Percentiles rank a stretch among this genome's conserved stretches.
These are phyloP conservation scores for Sminthurides bifidus DNA, from an alignment of 1,140 invertebrate genomes.

Conservation along the genomic window DNA sequence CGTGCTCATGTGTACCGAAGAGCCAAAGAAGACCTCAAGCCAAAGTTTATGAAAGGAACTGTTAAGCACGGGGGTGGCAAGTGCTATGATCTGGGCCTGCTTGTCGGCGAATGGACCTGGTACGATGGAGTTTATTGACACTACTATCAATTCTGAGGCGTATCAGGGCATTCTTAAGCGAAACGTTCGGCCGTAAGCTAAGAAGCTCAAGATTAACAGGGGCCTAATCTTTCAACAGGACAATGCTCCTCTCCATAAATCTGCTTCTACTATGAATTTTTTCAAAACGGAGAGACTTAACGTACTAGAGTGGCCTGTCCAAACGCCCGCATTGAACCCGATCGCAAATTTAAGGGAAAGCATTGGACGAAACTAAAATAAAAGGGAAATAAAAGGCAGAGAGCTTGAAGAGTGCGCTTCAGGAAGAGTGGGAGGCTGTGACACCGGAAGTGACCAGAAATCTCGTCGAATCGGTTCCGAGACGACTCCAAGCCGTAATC, in stretches of 20 bases:
- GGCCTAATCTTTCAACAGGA: slow-evolving; percentile 33
- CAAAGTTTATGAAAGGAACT: slow-evolving; percentile 18
- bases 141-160: slow-evolving; percentile 33
- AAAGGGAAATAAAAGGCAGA: background rate
- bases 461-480: slow-evolving; percentile 29
- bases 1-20: slow-evolving; percentile 27
- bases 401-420: slow-evolving; percentile 35
- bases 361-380: background rate
- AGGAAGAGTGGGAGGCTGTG: slow-evolving; percentile 34
- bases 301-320: slow-evolving; percentile 33
- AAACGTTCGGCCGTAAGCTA: slow-evolving; percentile 26
- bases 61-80: slow-evolving; percentile 35
- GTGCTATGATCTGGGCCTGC: slow-evolving; percentile 36
- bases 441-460: slow-evolving; percentile 18
- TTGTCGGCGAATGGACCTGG: slow-evolving; percentile 33
- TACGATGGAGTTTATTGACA: slow-evolving; percentile 33
- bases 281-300: slow-evolving; percentile 29
- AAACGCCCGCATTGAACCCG: slow-evolving; percentile 36
- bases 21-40: slow-evolving; percentile 13
- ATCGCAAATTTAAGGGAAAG: slow-evolving; percentile 35
- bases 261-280: slow-evolving; percentile 28
- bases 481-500: slow-evolving; percentile 28
- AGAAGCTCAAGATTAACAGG: slow-evolving; percentile 17
- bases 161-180: slow-evolving; percentile 32
- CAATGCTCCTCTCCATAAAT: slow-evolving; percentile 36